A percentile compares a stretch with the other conserved stretches of the same genome.
phyloP scores from a whole-genome alignment of 1,140 invertebrate species.

The Nasonia vitripennis region DNA sequence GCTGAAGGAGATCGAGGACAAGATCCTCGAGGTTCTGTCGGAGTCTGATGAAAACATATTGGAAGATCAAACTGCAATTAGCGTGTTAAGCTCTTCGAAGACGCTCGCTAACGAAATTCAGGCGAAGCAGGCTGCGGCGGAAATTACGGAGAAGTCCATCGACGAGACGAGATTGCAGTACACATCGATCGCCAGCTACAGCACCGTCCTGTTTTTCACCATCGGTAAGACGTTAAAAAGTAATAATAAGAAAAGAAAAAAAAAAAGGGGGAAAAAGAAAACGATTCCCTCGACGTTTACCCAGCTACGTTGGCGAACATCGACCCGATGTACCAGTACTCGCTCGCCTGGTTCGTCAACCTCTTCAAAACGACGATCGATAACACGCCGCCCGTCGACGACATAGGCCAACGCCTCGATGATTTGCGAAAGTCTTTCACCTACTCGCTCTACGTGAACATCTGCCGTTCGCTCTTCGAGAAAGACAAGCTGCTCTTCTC shows the following conservation, averaged over 20 bases:
- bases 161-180: conserved; percentile 91
- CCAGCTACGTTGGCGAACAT: conserved; percentile 91
- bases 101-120: conserved; percentile 90
- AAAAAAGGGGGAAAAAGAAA: background rate
- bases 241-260: background rate
- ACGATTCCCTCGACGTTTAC: background rate
- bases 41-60: conserved; percentile 94
- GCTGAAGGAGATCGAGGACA: conserved; percentile 95
- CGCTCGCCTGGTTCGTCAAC: conserved; percentile 94
- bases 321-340: conserved; percentile 98
- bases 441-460: conserved; percentile 92
- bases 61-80: conserved; percentile 96
- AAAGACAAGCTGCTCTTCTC: conserved; percentile 96
- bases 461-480: conserved; percentile 96
- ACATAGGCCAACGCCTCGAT: conserved; percentile 82
- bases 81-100: conserved; percentile 94
- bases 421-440: conserved; percentile 90
- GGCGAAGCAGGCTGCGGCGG: conserved; percentile 91
- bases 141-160: conserved; percentile 90
- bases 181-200: conserved; percentile 91
- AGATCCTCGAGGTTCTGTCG: conserved; percentile 91
- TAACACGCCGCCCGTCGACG: conserved; percentile 91
- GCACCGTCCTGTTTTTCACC: conserved; percentile 94
- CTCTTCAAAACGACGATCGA: conserved; percentile 92
- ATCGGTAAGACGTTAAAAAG: conserved; percentile 79